These are phyloP conservation scores for Iselma pallidipennis DNA, from an alignment of 2,888 invertebrate species.

Conservation along the genomic window DNA sequence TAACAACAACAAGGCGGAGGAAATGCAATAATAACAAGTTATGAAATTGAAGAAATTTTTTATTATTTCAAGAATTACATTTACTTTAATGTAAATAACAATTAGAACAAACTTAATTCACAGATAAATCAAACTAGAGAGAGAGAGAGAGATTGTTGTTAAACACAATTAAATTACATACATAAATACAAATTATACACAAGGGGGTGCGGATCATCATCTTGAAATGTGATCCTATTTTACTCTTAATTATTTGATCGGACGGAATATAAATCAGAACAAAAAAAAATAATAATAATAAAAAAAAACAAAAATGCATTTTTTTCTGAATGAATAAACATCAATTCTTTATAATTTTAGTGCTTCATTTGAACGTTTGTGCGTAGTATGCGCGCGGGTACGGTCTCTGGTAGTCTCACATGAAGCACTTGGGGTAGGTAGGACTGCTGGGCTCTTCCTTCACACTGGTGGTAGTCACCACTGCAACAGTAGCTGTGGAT, in stretches of 20 bases:
- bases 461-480: slow-evolving; percentile 48
- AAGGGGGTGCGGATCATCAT: slow-evolving; percentile 30
- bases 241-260: slow-evolving; percentile 27
- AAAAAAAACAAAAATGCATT: slow-evolving; percentile 16
- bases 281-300: slow-evolving; percentile 20
- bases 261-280: slow-evolving; percentile 50
- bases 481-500: slow-evolving; percentile 51
- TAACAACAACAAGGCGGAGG: no score
- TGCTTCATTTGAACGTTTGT: no score
- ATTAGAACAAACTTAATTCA: slow-evolving; percentile 17
- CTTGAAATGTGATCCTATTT: slow-evolving; percentile 21
- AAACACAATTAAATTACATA: slow-evolving; percentile 45
- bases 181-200: slow-evolving; percentile 49
- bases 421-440: slow-evolving; percentile 39
- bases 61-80: slow-evolving; percentile 19
- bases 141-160: slow-evolving; percentile 17
- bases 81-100: slow-evolving; percentile 23
- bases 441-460: slow-evolving; percentile 41
- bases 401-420: slow-evolving; percentile 28
- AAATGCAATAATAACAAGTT: no score
- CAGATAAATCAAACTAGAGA: slow-evolving; percentile 17
- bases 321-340: neutral
- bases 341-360: neutral
- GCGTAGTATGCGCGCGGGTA: no score
- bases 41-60: slow-evolving; percentile 15